Conservation (phyloP, 1,140 invertebrate species). For the Reticulitermes speratus region DNA sequence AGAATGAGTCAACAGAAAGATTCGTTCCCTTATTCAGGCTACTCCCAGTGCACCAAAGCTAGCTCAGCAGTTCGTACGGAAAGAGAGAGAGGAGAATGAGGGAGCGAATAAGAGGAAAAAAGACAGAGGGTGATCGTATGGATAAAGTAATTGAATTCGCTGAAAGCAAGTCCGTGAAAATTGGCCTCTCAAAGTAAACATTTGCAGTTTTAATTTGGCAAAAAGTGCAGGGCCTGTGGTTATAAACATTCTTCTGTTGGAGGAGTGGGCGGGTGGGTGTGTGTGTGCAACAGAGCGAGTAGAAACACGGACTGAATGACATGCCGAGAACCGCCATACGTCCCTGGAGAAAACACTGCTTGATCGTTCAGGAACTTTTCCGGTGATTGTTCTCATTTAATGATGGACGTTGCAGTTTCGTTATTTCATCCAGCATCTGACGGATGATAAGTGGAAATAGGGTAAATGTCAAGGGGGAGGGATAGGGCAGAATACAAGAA, state of each 20-base stretch:
- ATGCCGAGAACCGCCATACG: background rate
- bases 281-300: background rate
- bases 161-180: conserved; percentile 4
- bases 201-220: conserved; percentile 16
- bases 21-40: background rate
- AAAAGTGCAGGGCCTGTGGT: background rate
- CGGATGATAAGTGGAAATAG: too few species aligned
- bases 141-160: conserved; percentile 12
- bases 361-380: background rate
- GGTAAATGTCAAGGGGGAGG: too few species aligned
- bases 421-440: too few species aligned
- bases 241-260: background rate
- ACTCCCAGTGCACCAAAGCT: background rate
- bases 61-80: background rate
- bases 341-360: background rate
- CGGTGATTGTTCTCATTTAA: background rate
- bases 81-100: background rate
- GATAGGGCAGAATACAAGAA: too few species aligned
- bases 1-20: conserved; percentile 15
- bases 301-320: background rate
- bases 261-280: background rate
- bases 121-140: background rate
- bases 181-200: conserved; percentile 11
- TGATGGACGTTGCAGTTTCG: too few species aligned
- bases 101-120: background rate